phyloP scores from a whole-genome alignment of 2,888 invertebrate species.

The Tridacna gigas region DNA sequence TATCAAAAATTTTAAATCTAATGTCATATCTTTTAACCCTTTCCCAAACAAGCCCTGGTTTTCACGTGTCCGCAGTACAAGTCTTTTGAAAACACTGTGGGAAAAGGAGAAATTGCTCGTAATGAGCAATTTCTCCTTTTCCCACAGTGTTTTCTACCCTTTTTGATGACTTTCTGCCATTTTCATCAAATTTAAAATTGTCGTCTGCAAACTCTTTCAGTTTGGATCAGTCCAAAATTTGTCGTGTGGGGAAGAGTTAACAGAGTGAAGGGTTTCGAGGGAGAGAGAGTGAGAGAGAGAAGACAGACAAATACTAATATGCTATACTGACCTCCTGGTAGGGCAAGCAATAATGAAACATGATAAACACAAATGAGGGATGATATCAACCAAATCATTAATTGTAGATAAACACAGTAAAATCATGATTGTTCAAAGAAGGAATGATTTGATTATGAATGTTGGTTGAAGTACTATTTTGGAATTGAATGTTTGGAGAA shows the following conservation, averaged over 20 bases:
- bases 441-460: neutral
- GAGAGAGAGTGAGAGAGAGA: neutral
- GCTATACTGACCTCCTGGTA: conserved; percentile 65
- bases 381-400: neutral
- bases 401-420: too few species aligned
- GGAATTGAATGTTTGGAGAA: too few species aligned
- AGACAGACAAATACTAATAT: conserved; percentile 4
- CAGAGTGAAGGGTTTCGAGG: neutral
- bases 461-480: too few species aligned
- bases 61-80: neutral
- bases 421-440: neutral
- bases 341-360: conserved; percentile 55
- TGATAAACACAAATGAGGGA: conserved; percentile 8
- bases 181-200: neutral
- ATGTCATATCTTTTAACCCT: neutral
- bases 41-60: neutral
- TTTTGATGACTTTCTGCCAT: too few species aligned
- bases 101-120: neutral
- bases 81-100: neutral
- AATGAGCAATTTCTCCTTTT: neutral
- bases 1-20: too few species aligned
- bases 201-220: neutral
- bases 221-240: neutral
- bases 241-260: too few species aligned
- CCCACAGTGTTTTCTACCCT: neutral